A percentile compares a stretch with the other conserved stretches of the same genome.
Conservation (phyloP, 1,140 invertebrate genomes). For the Laupala kohalensis region DNA sequence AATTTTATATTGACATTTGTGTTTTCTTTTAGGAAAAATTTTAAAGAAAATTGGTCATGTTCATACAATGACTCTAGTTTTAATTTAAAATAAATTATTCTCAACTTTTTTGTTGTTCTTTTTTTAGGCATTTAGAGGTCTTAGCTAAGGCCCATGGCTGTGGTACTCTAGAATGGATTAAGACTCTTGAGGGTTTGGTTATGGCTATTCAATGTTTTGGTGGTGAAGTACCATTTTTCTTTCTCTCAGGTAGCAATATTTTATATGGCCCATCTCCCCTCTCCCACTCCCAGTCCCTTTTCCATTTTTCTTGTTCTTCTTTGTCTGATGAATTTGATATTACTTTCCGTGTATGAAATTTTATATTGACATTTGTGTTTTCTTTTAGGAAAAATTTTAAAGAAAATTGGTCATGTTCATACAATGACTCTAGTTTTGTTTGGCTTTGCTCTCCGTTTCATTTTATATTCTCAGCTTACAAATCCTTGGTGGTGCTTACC, state of each 20-base stretch:
- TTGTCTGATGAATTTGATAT: background rate
- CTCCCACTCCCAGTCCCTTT: background rate
- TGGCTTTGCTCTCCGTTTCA: conserved; percentile 58
- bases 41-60: conserved; percentile 71
- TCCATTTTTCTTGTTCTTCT: background rate
- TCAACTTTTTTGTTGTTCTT: background rate
- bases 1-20: too few relatives aligned
- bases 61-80: conserved; percentile 65
- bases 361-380: background rate
- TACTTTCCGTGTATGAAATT: background rate
- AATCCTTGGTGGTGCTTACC: conserved; percentile 73
- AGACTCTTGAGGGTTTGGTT: conserved; percentile 67
- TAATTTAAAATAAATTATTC: too few relatives aligned
- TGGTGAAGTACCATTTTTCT: conserved; percentile 84
- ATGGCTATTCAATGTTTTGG: conserved; percentile 67
- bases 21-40: conserved; percentile 40
- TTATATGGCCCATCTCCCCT: too few relatives aligned
- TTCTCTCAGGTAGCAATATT: conserved; percentile 52
- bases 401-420: conserved; percentile 67
- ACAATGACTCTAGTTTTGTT: conserved; percentile 71
- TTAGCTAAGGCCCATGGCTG: conserved; percentile 35
- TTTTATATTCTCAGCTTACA: conserved; percentile 64
- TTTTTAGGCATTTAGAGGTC: conserved; percentile 51
- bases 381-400: conserved; percentile 49
- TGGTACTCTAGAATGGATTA: conserved; percentile 40